These are phyloP conservation scores for Tiphia femorata DNA, from an alignment of 2,888 invertebrate genomes.

Conservation along the genomic window DNA sequence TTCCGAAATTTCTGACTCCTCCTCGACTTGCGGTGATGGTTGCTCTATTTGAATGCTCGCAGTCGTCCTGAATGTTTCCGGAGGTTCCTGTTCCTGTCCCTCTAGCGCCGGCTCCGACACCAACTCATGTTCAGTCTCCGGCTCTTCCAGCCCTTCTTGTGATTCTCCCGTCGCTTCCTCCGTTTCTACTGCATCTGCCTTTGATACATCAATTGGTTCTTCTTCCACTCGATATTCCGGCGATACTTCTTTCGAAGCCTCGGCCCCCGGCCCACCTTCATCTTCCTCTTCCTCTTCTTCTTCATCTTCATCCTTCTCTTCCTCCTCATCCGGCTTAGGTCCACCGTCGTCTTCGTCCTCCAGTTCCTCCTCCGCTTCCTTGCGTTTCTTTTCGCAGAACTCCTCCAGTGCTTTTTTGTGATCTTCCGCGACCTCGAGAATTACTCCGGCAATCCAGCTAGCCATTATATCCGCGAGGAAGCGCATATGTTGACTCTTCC, in stretches of 20 bases:
- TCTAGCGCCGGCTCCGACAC: not conserved
- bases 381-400: conserved; percentile 36
- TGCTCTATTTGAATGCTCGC: no score
- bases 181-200: conserved; percentile 24
- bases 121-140: conserved; percentile 3
- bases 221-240: conserved; percentile 17
- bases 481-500: conserved; percentile 58
- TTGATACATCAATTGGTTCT: conserved; percentile 4
- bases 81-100: not conserved
- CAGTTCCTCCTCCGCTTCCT: conserved; percentile 34
- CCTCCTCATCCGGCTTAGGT: conserved; percentile 13
- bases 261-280: not conserved
- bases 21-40: not conserved
- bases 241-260: conserved; percentile 8
- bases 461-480: conserved; percentile 57
- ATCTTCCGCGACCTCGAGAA: conserved; percentile 52
- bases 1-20: no score
- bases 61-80: no score
- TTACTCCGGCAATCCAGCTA: conserved; percentile 59
- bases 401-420: conserved; percentile 40
- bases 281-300: conserved; percentile 10
- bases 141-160: conserved; percentile 9
- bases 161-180: conserved; percentile 15
- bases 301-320: conserved; percentile 1
- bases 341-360: conserved; percentile 13